Evolutionary conservation across 2,113 vertebrate species (phyloP).

Genomic region (Dipodomys spectabilis): DNA sequence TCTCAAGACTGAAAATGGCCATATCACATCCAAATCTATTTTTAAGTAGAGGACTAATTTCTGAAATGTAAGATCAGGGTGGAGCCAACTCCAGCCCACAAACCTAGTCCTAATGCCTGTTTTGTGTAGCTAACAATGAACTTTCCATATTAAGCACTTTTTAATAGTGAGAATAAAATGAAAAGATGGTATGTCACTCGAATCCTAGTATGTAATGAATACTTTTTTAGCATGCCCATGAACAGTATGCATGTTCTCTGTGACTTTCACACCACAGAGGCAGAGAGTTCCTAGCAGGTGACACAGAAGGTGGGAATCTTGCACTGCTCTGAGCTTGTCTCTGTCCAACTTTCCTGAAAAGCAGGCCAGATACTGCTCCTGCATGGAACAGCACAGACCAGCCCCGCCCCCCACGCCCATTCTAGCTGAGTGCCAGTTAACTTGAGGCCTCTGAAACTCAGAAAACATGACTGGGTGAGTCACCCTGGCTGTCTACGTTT

Average conservation of each 20-base stretch:
- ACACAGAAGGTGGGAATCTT: too few species aligned
- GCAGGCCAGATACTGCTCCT: not conserved
- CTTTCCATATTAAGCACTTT: too few species aligned
- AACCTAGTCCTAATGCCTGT: too few species aligned
- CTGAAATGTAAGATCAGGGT: not conserved
- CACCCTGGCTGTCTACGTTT: rapidly evolving
- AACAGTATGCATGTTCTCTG: rapidly evolving
- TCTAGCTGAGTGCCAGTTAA: not conserved
- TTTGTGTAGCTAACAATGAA: too few species aligned
- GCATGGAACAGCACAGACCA: too few species aligned
- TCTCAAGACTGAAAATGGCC: not conserved
- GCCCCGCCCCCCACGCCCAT: not conserved
- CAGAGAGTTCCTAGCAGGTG: too few species aligned
- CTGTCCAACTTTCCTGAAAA: not conserved
- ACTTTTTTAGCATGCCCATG: not conserved
- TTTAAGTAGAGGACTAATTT: not conserved
- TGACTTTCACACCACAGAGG: too few species aligned
- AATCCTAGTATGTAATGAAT: not conserved
- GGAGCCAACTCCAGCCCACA: not conserved
- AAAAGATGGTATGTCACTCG: not conserved
- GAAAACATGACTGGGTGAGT: not conserved
- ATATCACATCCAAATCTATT: not conserved
- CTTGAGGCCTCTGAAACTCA: not conserved
- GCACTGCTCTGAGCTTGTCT: not conserved
- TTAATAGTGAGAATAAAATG: not conserved